phyloP scores from a whole-genome alignment of 37 sponge, comb jelly and placozoan genomes.

The Lycopodina hypogea region DNA sequence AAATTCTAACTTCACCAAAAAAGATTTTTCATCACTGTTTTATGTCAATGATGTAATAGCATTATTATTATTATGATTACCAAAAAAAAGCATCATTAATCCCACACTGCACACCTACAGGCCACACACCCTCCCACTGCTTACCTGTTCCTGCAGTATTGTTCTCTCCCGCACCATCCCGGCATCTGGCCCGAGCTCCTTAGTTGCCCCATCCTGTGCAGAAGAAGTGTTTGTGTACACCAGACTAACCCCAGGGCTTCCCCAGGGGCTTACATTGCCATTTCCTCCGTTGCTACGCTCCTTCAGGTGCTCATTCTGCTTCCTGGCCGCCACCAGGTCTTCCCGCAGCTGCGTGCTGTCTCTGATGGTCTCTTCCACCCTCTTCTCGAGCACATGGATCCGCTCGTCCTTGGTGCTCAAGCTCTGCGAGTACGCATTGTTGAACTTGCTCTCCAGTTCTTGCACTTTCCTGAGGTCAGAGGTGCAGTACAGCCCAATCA shows the following conservation, averaged over 20 bases:
- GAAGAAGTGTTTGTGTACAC: too few species aligned
- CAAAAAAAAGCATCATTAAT: too few species aligned
- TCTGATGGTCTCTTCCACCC: constrained; percentile 49
- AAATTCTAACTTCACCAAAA: too few species aligned
- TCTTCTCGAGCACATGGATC: constrained; percentile 65
- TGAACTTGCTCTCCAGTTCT: constrained; percentile 57
- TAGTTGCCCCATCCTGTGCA: too few species aligned
- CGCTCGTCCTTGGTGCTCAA: constrained; percentile 79
- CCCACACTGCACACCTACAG: too few species aligned
- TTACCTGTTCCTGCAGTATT: too few species aligned
- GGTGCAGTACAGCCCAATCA: background rate
- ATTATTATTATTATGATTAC: too few species aligned
- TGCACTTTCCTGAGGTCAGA: constrained; percentile 35
- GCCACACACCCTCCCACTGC: too few species aligned
- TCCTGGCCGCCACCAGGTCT: constrained; percentile 25
- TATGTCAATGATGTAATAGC: too few species aligned
- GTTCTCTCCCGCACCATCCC: constrained; percentile 65
- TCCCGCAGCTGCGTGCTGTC: constrained; percentile 47
- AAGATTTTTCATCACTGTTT: too few species aligned
- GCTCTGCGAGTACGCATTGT: constrained; percentile 69
- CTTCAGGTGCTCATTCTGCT: constrained; percentile 27
- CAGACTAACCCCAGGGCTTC: constrained; percentile 17
- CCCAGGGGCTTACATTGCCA: constrained; percentile 1
- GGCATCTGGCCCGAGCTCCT: too few species aligned
- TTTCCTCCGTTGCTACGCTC: background rate